phyloP scores from a whole-genome alignment of 2,113 vertebrate genomes.

The Rhinoptilus africanus region DNA sequence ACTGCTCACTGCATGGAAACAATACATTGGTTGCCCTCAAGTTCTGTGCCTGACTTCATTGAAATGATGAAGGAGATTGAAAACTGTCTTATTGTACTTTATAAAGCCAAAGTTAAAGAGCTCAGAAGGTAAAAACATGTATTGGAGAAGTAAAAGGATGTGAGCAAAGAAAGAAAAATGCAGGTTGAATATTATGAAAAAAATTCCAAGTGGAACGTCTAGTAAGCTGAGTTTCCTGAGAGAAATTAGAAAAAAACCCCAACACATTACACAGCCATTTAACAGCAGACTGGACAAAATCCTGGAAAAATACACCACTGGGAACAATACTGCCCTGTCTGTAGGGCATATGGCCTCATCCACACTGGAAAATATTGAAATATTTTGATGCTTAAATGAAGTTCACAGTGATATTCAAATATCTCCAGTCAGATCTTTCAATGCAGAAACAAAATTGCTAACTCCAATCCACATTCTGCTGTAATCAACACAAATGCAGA shows the following conservation, averaged over 20 bases:
- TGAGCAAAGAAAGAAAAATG: not conserved
- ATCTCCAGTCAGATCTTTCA: not conserved
- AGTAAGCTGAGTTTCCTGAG: not conserved
- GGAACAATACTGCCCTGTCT: slow-evolving; percentile 4
- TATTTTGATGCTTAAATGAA: not conserved
- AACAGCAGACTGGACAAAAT: not conserved
- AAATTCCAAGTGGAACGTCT: not conserved
- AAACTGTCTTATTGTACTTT: not conserved
- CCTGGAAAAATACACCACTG: slow-evolving; percentile 2
- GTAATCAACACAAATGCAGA: not conserved
- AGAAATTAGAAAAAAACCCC: not conserved
- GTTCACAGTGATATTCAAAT: not conserved
- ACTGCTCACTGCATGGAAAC: not conserved
- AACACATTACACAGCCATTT: not conserved
- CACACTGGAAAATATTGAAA: not conserved
- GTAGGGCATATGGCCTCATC: not conserved
- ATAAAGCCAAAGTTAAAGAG: not conserved
- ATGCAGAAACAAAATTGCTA: not conserved
- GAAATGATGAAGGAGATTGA: not conserved
- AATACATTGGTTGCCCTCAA: not conserved
- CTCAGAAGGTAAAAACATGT: not conserved
- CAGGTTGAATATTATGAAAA: not conserved
- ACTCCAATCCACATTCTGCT: not conserved
- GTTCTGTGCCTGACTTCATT: not conserved
- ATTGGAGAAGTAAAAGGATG: not conserved